Evolutionary conservation across 2,888 invertebrate species (phyloP).

Genomic region (Pristionchus exspectatus): DNA sequence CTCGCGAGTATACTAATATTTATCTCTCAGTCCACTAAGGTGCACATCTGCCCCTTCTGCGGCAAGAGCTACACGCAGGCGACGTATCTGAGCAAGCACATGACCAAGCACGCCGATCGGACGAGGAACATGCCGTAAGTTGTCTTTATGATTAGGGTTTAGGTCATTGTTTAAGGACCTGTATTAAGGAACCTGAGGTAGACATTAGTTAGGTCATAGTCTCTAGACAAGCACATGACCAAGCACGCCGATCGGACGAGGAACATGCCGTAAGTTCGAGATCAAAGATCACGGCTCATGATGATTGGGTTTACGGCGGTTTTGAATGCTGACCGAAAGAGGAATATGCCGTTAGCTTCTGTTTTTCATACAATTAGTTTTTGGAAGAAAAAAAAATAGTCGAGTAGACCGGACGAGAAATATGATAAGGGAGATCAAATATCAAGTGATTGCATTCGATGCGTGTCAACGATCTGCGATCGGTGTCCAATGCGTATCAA

Average conservation of each 20-base stretch:
- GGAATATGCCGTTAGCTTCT: too few relatives aligned
- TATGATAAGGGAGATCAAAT: not conserved
- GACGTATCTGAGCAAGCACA: slow-evolving; percentile 98
- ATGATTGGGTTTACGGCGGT: too few relatives aligned
- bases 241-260: slow-evolving; percentile 85
- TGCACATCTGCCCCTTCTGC: slow-evolving; percentile 99
- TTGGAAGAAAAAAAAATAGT: too few relatives aligned
- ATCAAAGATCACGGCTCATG: too few relatives aligned
- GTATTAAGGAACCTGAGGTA: too few relatives aligned
- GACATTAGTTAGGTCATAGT: slow-evolving; percentile 88
- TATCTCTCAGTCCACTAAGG: slow-evolving; percentile 79
- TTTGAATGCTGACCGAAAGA: too few relatives aligned
- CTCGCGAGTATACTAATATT: not conserved
- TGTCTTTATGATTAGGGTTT: not conserved
- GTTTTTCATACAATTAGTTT: too few relatives aligned
- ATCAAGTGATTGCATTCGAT: not conserved
- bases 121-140: slow-evolving; percentile 58
- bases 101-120: slow-evolving; percentile 90
- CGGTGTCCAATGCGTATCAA: too few relatives aligned
- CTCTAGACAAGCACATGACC: slow-evolving; percentile 99
- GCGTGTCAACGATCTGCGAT: too few relatives aligned
- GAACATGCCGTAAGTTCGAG: slow-evolving; percentile 51
- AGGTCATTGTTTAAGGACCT: too few relatives aligned
- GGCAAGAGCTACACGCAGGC: slow-evolving; percentile 99
- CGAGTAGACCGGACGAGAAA: slow-evolving; percentile 71